Evolutionary conservation across 2,797 vertebrate genomes (phyloP).

Genomic region (Anomalospiza imberbis): DNA sequence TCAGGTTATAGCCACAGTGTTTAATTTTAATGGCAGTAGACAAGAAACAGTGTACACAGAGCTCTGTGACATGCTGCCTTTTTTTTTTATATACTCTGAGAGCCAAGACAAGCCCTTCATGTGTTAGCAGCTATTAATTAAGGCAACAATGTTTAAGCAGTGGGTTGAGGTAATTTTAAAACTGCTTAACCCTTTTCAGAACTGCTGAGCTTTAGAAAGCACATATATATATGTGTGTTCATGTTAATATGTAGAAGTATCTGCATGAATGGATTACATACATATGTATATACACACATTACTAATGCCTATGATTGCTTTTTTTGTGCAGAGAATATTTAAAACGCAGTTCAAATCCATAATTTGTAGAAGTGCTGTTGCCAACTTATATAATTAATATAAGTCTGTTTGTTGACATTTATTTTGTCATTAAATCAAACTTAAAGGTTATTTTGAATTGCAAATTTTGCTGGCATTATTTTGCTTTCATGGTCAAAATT

Average conservation of each 20-base stretch:
- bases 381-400: not conserved
- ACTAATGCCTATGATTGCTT: not conserved
- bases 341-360: not conserved
- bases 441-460: not conserved
- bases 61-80: constrained; percentile 46
- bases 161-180: constrained; percentile 58
- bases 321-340: not conserved
- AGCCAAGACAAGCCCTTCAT: constrained; percentile 55
- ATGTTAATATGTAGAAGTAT: not conserved
- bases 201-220: not conserved
- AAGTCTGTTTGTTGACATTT: constrained; percentile 4
- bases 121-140: constrained; percentile 67
- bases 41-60: constrained; percentile 17
- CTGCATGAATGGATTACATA: not conserved
- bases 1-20: not conserved
- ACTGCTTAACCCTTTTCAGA: constrained; percentile 40
- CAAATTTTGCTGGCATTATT: constrained; percentile 24
- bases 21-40: constrained; percentile 47
- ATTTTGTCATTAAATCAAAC: not conserved
- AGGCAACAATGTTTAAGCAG: constrained; percentile 57
- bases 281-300: not conserved
- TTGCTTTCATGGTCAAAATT: constrained; percentile 18
- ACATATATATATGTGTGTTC: not conserved
- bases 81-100: not conserved
- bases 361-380: not conserved